These are phyloP conservation scores for Ceratitis capitata DNA, from an alignment of 1,140 invertebrate species.

Conservation along the genomic window DNA sequence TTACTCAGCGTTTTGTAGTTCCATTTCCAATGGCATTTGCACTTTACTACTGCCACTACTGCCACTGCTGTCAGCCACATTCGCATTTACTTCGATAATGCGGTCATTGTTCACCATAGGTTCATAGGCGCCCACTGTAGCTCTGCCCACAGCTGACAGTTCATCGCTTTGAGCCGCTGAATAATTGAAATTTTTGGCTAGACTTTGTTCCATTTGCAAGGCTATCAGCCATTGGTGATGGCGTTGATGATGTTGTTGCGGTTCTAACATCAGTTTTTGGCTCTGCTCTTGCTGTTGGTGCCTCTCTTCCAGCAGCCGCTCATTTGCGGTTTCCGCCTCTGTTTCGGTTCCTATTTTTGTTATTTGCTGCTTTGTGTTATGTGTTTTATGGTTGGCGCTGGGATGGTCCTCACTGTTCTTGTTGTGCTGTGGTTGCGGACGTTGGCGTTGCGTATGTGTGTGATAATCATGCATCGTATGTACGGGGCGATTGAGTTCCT, in stretches of 20 bases:
- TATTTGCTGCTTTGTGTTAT: neutral
- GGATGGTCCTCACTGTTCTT: neutral
- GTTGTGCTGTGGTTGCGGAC: neutral
- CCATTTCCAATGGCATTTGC: slow-evolving; percentile 44
- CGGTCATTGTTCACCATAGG: neutral
- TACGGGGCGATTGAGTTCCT: slow-evolving; percentile 56
- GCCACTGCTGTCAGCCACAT: slow-evolving; percentile 30
- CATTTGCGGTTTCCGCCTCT: neutral
- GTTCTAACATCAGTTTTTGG: neutral
- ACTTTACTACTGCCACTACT: slow-evolving; percentile 42
- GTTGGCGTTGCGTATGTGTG: neutral
- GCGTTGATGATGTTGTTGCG: slow-evolving; percentile 39
- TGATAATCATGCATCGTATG: slow-evolving; percentile 1
- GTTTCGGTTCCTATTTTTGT: neutral
- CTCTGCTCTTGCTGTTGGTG: neutral
- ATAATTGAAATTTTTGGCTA: slow-evolving; percentile 50
- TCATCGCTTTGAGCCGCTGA: slow-evolving; percentile 44
- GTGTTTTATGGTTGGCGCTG: neutral
- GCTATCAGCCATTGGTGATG: slow-evolving; percentile 43
- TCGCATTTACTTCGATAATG: no score
- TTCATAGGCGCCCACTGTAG: neutral
- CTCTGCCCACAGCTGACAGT: neutral
- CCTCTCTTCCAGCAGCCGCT: neutral
- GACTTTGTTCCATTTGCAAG: slow-evolving; percentile 44
- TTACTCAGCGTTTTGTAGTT: slow-evolving; percentile 52